phyloP scores from a whole-genome alignment of 2,797 vertebrate species.

The Enteromius thamalakanensis region DNA sequence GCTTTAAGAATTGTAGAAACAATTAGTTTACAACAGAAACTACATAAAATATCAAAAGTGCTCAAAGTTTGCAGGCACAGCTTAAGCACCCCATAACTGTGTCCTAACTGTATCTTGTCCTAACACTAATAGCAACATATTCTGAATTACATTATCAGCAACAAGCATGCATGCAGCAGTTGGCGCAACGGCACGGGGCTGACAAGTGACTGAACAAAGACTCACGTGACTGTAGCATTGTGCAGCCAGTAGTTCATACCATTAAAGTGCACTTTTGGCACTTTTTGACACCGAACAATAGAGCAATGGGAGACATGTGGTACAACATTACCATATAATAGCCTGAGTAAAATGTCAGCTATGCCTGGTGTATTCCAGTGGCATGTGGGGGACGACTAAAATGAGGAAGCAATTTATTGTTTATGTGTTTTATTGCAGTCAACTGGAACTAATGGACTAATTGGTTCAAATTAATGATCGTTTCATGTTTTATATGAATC shows the following conservation, averaged over 20 bases:
- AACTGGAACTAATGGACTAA: not conserved
- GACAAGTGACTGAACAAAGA: constrained; percentile 23
- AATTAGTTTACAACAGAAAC: not conserved
- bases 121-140: constrained; percentile 13
- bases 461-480: not conserved
- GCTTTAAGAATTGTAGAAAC: not conserved
- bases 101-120: constrained; percentile 28
- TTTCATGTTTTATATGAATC: not conserved
- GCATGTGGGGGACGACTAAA: not conserved
- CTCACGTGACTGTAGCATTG: constrained; percentile 27
- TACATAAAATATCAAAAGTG: not conserved
- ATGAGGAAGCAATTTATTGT: not conserved
- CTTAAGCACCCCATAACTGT: not conserved
- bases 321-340: constrained; percentile 16
- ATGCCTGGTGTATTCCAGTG: constrained; percentile 1
- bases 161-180: constrained; percentile 14
- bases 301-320: constrained; percentile 10
- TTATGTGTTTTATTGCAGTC: not conserved
- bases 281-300: constrained; percentile 38
- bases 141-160: constrained; percentile 23
- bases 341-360: constrained; percentile 4
- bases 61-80: not conserved
- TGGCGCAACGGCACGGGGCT: not conserved
- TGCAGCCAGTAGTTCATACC: constrained; percentile 14
- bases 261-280: constrained; percentile 45